These are phyloP conservation scores for Manis pentadactyla DNA, from an alignment of 2,797 vertebrate genomes.

Conservation along the genomic window DNA sequence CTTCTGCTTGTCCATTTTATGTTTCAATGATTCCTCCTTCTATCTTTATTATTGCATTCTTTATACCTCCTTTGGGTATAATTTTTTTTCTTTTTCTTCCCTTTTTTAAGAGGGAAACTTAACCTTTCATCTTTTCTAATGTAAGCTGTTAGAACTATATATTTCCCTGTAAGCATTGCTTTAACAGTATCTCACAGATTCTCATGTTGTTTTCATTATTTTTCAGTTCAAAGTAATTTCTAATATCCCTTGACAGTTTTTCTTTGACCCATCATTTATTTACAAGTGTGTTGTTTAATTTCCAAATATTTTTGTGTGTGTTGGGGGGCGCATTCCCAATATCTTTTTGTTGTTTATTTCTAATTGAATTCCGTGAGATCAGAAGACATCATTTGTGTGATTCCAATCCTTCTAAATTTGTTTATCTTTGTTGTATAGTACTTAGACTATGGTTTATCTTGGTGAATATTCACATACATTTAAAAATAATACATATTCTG, in stretches of 20 bases:
- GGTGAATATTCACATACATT: not conserved
- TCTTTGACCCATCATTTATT: not conserved
- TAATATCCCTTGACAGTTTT: not conserved
- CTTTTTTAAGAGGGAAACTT: not conserved
- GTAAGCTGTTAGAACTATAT: not conserved
- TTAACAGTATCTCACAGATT: not conserved
- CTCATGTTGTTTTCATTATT: not conserved
- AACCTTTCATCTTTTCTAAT: not conserved
- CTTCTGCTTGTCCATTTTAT: not conserved
- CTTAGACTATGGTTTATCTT: not conserved
- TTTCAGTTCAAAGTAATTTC: not conserved
- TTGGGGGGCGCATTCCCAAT: not conserved
- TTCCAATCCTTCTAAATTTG: not conserved
- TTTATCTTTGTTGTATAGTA: not conserved
- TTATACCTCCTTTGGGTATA: not conserved
- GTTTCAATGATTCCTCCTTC: not conserved
- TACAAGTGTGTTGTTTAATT: not conserved
- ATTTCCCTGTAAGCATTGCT: not conserved
- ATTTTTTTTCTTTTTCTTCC: not conserved
- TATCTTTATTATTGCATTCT: not conserved
- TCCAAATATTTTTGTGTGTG: not conserved
- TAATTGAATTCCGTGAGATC: not conserved
- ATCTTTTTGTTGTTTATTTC: not conserved
- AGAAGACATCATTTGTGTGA: not conserved
- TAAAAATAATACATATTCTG: not conserved